phyloP scores from a whole-genome alignment of 2,797 vertebrate genomes.

The Florisuga fusca region DNA sequence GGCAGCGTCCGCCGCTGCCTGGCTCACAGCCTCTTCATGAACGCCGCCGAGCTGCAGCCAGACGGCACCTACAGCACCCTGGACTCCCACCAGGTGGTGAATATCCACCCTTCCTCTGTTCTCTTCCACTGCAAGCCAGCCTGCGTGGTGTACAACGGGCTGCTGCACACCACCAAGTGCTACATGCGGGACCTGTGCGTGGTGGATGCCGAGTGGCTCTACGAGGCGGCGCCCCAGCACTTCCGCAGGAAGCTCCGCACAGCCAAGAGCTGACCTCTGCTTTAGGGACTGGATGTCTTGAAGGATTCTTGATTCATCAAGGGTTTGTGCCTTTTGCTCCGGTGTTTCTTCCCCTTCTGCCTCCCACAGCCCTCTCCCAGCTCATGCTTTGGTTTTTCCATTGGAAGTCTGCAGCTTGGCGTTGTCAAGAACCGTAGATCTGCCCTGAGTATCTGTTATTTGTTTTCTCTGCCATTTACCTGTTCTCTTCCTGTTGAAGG shows the following conservation, averaged over 20 bases:
- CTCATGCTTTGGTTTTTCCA: neutral
- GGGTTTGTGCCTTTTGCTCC: neutral
- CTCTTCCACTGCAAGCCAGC: slow-evolving; percentile 93
- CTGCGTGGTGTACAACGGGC: slow-evolving; percentile 90
- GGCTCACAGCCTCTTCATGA: slow-evolving; percentile 92
- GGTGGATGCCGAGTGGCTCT: slow-evolving; percentile 93
- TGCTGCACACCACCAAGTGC: slow-evolving; percentile 92
- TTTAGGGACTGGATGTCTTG: neutral
- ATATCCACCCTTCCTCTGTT: slow-evolving; percentile 94
- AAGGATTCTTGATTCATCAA: neutral
- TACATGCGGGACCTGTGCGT: slow-evolving; percentile 96
- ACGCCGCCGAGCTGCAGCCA: slow-evolving; percentile 89
- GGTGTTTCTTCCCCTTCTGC: neutral
- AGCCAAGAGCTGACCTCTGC: slow-evolving; percentile 76
- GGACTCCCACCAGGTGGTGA: slow-evolving; percentile 88
- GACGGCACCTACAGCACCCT: slow-evolving; percentile 90
- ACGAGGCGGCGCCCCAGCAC: slow-evolving; percentile 90
- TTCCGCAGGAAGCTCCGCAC: slow-evolving; percentile 88
- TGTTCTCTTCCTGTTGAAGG: neutral
- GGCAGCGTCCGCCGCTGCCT: slow-evolving; percentile 89
- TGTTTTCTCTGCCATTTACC: neutral
- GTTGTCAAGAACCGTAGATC: neutral
- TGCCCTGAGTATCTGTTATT: neutral
- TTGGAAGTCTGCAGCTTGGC: neutral
- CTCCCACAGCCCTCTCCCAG: too few relatives aligned